phyloP scores from a whole-genome alignment of 2,797 vertebrate genomes.

The Siniperca obscura region DNA sequence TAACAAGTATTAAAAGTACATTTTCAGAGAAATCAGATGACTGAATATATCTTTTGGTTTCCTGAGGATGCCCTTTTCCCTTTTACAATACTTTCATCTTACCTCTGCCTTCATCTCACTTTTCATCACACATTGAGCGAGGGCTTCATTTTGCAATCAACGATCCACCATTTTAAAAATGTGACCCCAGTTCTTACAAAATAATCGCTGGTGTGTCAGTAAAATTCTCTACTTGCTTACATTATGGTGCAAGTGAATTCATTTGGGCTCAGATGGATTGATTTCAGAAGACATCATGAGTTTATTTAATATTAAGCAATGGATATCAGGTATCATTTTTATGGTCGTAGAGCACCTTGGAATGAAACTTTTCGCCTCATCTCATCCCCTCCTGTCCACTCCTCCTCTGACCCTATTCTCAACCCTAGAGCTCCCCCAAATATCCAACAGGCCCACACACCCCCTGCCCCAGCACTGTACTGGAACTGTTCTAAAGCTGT shows the following conservation, averaged over 20 bases:
- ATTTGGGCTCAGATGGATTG: slow-evolving; percentile 1
- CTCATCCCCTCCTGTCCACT: slow-evolving; percentile 49
- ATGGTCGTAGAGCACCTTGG: slow-evolving; percentile 32
- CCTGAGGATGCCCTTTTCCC: not conserved
- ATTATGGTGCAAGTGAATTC: slow-evolving; percentile 6
- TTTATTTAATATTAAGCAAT: slow-evolving; percentile 38
- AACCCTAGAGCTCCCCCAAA: slow-evolving; percentile 59
- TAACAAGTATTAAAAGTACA: not conserved
- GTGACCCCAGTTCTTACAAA: not conserved
- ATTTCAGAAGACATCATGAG: slow-evolving; percentile 31
- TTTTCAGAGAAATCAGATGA: not conserved
- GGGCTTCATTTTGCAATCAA: slow-evolving; percentile 1
- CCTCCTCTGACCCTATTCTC: slow-evolving; percentile 65
- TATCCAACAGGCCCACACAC: slow-evolving; percentile 65
- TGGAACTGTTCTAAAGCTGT: slow-evolving; percentile 82
- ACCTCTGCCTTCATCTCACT: not conserved
- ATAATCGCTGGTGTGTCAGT: not conserved
- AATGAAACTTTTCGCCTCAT: slow-evolving; percentile 45
- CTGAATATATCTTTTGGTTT: not conserved
- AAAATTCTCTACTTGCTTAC: slow-evolving; percentile 16
- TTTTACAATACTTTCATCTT: not conserved
- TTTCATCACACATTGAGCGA: not conserved
- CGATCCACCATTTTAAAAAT: not conserved
- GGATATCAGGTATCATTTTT: slow-evolving; percentile 45
- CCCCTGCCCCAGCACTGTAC: slow-evolving; percentile 70